Conservation (phyloP, 2,113 vertebrate species). For the Stegostoma tigrinum region DNA sequence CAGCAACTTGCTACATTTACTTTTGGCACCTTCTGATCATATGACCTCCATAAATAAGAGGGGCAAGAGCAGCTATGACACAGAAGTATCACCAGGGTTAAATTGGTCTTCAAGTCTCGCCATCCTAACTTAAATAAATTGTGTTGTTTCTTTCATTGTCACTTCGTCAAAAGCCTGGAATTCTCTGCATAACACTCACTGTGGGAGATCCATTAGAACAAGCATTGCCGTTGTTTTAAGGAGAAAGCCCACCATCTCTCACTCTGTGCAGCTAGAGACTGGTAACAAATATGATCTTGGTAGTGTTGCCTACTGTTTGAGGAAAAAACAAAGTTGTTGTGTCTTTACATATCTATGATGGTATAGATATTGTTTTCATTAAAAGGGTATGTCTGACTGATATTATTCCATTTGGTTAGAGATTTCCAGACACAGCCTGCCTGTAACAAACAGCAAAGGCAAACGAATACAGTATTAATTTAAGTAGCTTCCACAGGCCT, state of each 20-base stretch:
- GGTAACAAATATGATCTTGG: not conserved
- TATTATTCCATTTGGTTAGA: not conserved
- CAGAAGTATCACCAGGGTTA: not conserved
- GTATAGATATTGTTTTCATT: not conserved
- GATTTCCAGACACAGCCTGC: not conserved
- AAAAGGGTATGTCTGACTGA: not conserved
- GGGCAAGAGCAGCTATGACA: not conserved
- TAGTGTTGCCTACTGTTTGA: not conserved
- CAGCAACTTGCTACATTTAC: not conserved
- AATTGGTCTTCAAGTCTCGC: not conserved
- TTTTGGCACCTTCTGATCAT: not conserved
- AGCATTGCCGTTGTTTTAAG: not conserved
- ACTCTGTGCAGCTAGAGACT: not conserved
- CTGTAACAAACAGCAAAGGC: not conserved
- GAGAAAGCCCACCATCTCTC: not conserved
- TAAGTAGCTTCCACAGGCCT: not conserved
- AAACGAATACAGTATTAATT: not conserved
- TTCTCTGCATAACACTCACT: not conserved
- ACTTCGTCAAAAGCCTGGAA: not conserved
- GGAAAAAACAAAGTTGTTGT: not conserved
- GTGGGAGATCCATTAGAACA: not conserved
- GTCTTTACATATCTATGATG: not conserved
- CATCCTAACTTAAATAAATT: not conserved
- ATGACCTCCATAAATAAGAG: not conserved
- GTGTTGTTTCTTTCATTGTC: not conserved